A percentile compares a stretch with the other conserved stretches of the same genome.
phyloP scores from a whole-genome alignment of 2,888 invertebrate species.

The Marasmarcha lunaedactyla region DNA sequence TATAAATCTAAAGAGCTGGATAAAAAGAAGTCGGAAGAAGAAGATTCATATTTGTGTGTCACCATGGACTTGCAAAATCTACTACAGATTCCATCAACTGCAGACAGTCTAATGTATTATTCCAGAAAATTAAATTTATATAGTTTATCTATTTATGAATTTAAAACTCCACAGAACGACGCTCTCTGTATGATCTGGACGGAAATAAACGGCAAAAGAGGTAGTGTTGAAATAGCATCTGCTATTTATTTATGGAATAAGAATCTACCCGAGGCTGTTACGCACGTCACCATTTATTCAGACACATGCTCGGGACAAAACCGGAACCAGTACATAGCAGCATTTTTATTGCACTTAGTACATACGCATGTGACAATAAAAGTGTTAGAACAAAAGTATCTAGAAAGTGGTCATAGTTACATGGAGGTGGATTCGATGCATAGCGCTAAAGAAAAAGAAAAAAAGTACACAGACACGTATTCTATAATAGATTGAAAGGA shows the following conservation, averaged over 20 bases:
- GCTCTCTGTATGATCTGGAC: neutral
- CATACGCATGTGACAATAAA: conserved; percentile 4
- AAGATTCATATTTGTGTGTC: neutral
- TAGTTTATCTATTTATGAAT: neutral
- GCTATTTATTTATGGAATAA: neutral
- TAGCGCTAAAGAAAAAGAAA: conserved; percentile 9
- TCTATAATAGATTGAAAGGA: conserved; percentile 10
- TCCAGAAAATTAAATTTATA: neutral
- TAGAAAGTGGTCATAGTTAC: conserved; percentile 8
- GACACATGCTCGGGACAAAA: conserved; percentile 9
- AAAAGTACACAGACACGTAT: conserved; percentile 6
- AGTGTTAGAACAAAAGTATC: conserved; percentile 7
- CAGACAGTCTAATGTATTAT: neutral
- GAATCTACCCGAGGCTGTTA: neutral
- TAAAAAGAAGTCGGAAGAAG: neutral
- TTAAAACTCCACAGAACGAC: neutral
- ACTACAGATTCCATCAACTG: neutral
- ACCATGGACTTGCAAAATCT: neutral
- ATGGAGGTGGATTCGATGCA: conserved; percentile 10
- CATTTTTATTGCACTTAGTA: conserved; percentile 7
- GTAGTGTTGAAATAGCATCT: neutral
- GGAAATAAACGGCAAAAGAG: conserved; percentile 1
- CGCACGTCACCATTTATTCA: conserved; percentile 2
- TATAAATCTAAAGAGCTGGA: conserved; percentile 2
- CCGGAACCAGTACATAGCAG: conserved; percentile 7